Evolutionary conservation across 2,888 invertebrate genomes (phyloP), one percentile per base, ranked within the genome.

Genomic region (Chydorus sphaericus): DNA sequence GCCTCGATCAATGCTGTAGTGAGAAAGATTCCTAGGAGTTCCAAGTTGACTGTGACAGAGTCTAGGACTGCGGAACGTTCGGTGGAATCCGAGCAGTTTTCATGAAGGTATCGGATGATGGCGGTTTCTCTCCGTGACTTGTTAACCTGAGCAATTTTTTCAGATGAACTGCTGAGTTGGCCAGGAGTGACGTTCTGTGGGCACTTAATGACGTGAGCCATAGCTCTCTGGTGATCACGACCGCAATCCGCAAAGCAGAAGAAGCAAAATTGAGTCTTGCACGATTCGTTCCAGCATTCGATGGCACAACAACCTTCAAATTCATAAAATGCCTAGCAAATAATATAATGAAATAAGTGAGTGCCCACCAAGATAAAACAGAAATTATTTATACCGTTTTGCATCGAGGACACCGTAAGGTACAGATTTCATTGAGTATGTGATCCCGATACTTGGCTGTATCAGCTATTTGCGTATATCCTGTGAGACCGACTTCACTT

Each of bases 271-370:
- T 16, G 39, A 18, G 44, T 30, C 14, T 37, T 36, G 38, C 58
- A 58, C 10, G 14, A 11, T 11, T 7, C 48, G 31, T 44, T 44
- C 44, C 44, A 44, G 20, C 58, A 58, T 4, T 26, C 29, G 4
- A 58, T 29, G 2, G 58, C 58, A 1, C 48, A 56, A 38, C 58
- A 58, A 3, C 58, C 58, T 4, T 8, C 37, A 31, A 56, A 58
- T 3, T 55, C 53, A 26, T 18, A 51, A 38, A 58, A 58, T 1
- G 38, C 56, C 52, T 52, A 23, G 28, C 23, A 10, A 23, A 18
- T 7, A n/a, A n/a, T n/a, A n/a, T n/a, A n/a, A n/a, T n/a, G n/a
- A n/a, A n/a, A n/a, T n/a, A n/a, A n/a, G n/a, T n/a, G n/a, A n/a
- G n/a, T n/a, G n/a, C n/a, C n/a, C n/a, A n/a, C n/a, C n/a, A n/a